Evolutionary conservation across 2,888 invertebrate genomes (phyloP).

Genomic region (Girardia tigrina): DNA sequence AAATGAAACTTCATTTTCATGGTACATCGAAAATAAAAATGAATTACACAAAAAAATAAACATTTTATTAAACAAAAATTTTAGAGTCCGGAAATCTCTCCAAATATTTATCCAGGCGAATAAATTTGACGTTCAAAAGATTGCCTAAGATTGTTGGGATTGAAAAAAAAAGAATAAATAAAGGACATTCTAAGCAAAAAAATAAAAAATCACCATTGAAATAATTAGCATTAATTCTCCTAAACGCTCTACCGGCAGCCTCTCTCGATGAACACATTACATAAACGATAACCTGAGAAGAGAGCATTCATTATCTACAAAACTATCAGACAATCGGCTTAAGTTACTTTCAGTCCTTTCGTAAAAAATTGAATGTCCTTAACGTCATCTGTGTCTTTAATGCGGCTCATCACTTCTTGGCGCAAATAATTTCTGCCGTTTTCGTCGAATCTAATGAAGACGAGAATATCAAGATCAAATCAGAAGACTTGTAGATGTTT

Average conservation of each 20-base stretch:
- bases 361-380: neutral
- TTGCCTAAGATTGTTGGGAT: neutral
- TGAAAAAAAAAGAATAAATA: neutral
- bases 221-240: constrained; percentile 31
- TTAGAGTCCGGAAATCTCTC: constrained; percentile 26
- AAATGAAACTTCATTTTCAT: no score
- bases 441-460: neutral
- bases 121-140: neutral
- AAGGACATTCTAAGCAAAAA: neutral
- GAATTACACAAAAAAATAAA: neutral
- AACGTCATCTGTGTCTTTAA: neutral
- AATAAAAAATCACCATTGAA: constrained; percentile 27
- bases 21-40: no score
- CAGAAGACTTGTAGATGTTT: no score
- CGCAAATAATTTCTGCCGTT: constrained; percentile 4
- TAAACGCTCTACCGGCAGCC: constrained; percentile 26
- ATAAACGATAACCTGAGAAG: constrained; percentile 30
- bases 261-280: constrained; percentile 20
- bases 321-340: no score
- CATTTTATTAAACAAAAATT: constrained; percentile 7
- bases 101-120: constrained; percentile 17
- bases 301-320: no score
- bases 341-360: neutral
- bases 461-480: no score
- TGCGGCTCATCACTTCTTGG: constrained; percentile 2